A percentile compares a stretch with the other conserved stretches of the same genome.
Evolutionary conservation across 2,797 vertebrate genomes (phyloP).

Genomic region (Pseudomugil tenellus): DNA sequence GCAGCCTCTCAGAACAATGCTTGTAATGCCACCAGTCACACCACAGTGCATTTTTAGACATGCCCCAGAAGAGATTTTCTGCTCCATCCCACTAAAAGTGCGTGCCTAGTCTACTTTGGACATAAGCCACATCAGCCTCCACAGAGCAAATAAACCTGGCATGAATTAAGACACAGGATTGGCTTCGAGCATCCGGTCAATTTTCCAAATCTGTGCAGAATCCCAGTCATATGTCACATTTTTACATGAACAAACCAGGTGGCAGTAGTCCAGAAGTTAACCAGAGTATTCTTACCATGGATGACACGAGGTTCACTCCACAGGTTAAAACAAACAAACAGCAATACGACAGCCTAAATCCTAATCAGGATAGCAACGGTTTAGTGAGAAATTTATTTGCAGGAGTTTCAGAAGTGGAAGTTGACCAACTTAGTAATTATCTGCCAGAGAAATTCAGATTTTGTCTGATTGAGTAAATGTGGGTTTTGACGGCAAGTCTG

Average conservation of each 20-base stretch:
- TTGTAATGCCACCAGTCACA: neutral
- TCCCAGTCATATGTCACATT: neutral
- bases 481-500: neutral
- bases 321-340: neutral
- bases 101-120: slow-evolving; percentile 2
- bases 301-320: neutral
- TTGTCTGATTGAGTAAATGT: neutral
- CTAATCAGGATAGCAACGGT: neutral
- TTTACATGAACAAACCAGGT: neutral
- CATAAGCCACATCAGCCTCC: neutral
- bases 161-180: slow-evolving; percentile 1
- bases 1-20: neutral
- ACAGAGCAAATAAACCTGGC: slow-evolving; percentile 2
- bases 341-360: neutral
- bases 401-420: neutral
- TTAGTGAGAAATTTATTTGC: neutral
- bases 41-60: slow-evolving; percentile 1
- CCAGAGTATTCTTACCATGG: neutral
- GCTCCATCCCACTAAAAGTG: slow-evolving; percentile 1
- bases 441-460: neutral
- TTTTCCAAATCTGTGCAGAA: slow-evolving; percentile 6
- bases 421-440: neutral
- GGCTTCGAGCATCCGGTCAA: neutral
- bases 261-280: neutral
- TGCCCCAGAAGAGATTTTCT: neutral